phyloP scores from a whole-genome alignment of 2,888 invertebrate genomes.

The Sthenelais limicola region DNA sequence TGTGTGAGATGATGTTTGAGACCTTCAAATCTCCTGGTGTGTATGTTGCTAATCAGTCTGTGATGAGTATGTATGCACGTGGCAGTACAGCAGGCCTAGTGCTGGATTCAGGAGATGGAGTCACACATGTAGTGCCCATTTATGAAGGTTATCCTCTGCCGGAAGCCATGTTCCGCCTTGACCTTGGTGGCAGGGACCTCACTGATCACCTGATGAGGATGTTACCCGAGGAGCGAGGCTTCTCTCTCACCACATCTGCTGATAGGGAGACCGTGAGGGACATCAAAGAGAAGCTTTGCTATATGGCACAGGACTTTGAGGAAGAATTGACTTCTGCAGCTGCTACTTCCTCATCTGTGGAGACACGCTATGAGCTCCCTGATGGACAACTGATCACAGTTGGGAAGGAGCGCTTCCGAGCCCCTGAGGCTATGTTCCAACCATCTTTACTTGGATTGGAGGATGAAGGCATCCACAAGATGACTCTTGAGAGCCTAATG shows the following conservation, averaged over 20 bases:
- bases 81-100: not conserved
- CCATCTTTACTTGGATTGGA: slow-evolving; percentile 68
- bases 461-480: no score
- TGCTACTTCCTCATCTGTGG: slow-evolving; percentile 60
- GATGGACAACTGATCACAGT: slow-evolving; percentile 70
- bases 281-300: no score
- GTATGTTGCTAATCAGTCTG: not conserved
- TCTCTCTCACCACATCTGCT: not conserved
- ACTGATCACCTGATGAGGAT: not conserved
- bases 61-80: not conserved
- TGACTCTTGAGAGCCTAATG: no score
- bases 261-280: not conserved
- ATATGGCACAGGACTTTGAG: not conserved
- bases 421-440: slow-evolving; percentile 67
- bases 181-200: not conserved
- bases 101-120: no score
- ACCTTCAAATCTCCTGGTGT: not conserved
- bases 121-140: not conserved
- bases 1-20: slow-evolving; percentile 7
- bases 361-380: slow-evolving; percentile 69
- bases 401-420: slow-evolving; percentile 68
- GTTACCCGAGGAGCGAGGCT: not conserved
- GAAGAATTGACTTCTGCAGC: slow-evolving; percentile 49
- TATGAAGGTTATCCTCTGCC: not conserved
- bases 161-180: not conserved